Base-by-base conservation (phyloP, 2,113 vertebrate species). In the Hippopotamus amphibius region DNA sequence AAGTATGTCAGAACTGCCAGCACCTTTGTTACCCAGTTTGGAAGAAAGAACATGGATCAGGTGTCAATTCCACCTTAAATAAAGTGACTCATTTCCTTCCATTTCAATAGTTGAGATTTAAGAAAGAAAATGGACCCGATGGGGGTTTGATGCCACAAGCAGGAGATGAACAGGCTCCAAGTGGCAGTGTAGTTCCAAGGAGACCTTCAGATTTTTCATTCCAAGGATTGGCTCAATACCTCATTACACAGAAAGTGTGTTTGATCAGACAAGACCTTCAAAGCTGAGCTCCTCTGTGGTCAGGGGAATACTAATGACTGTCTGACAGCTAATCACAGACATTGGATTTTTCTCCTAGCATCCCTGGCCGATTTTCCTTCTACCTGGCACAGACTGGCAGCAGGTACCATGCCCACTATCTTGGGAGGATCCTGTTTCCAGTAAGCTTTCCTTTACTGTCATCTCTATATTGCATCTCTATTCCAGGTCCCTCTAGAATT, bases 181-280 rank as follows among this genome's bases (percentile, higher is more conserved):
- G 87, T 65, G 66, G 43, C 68, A 43, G 9, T 33, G 21, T 68
- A 77, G 33, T 89, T 95, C 41, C 88, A 91, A 77, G 82, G 82
- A 95, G 88, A 96, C 83, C 17, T 77, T 61, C 19, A 33, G 28
- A 2, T 6, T 76, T 81, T 93, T 79, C 57, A 79, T 91, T 87
- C 53, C 71, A 85, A 93, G 46, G 13, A 37, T 37, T 93, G 81
- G 76, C 81, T 96, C 92, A 43, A 46, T 93, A 74, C 43, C 89
- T 97, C 81, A 83, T 97, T 94, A 88, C 69, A 63, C 30, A 71
- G 61, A 89, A 89, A 80, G 26, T 77, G 57, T 96, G 88, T 95
- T 69, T 96, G 55, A 87, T 96, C 86, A 93, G 92, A 86, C 46
- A 30, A 95, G 87, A 96, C 92, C 83, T 96, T 95, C 92, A 74